Conservation (phyloP, 92 coral and sea anemone genomes). For the Epizoanthus stellaris region DNA sequence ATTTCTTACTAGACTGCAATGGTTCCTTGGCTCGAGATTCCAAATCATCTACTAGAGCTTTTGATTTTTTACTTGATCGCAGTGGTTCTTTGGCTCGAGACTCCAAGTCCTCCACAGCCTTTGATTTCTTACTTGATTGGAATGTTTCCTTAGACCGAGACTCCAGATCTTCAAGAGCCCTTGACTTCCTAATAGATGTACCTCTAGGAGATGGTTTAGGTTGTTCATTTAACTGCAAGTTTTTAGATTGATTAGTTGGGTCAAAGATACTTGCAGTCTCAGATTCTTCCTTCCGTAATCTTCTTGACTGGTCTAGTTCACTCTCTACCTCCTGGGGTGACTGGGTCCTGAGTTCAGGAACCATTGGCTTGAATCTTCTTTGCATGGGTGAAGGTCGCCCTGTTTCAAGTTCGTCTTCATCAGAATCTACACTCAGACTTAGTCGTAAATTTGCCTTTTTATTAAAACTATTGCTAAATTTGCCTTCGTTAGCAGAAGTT, state of each 20-base stretch:
- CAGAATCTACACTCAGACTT: slow-evolving; percentile 8
- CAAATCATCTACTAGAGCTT: slow-evolving; percentile 11
- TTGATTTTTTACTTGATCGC: slow-evolving; percentile 6
- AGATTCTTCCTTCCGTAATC: background rate
- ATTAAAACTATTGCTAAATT: background rate
- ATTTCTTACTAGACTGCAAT: background rate
- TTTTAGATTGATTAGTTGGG: background rate
- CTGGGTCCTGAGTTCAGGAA: slow-evolving; percentile 6
- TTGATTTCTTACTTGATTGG: slow-evolving; percentile 23
- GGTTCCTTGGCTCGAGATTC: slow-evolving; percentile 25
- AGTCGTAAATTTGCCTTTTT: background rate
- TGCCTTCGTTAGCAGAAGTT: background rate
- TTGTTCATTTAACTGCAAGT: background rate
- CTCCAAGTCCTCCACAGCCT: slow-evolving; percentile 22
- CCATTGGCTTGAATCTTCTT: background rate
- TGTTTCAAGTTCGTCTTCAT: slow-evolving; percentile 1
- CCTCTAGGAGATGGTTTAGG: slow-evolving; percentile 20
- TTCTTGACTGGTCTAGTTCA: background rate
- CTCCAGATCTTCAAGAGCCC: background rate
- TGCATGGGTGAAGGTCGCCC: slow-evolving; percentile 1
- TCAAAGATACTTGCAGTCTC: background rate
- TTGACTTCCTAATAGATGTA: background rate
- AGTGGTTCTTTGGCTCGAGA: slow-evolving; percentile 13
- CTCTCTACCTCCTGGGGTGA: slow-evolving; percentile 14
- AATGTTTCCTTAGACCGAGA: background rate